A percentile compares a stretch with the other conserved stretches of the same genome.
Conservation (phyloP, 2,888 invertebrate species). For the Anagyrus pseudococci region DNA sequence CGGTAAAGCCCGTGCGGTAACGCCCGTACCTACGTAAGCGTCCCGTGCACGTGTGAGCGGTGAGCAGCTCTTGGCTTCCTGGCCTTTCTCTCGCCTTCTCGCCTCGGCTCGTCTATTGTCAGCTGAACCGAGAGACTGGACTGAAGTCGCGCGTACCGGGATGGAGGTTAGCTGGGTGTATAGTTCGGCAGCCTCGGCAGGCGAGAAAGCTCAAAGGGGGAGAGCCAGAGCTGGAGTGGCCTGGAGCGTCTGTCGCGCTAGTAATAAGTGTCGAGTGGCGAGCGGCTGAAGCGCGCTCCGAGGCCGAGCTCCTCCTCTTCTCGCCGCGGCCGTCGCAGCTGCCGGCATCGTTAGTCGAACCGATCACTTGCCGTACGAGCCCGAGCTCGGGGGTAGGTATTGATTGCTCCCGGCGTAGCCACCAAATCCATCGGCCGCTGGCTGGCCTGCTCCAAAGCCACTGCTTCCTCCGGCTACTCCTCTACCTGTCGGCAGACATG, state of each 20-base stretch:
- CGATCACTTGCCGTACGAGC: constrained; percentile 54
- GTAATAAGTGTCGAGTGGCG: constrained; percentile 31
- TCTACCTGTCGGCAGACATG: constrained; percentile 43
- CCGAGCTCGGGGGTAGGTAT: constrained; percentile 54
- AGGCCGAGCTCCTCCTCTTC: background rate
- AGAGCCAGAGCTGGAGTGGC: background rate
- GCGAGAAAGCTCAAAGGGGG: background rate
- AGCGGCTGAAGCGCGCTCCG: background rate
- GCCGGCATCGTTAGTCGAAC: background rate
- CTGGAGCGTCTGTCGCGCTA: constrained; percentile 18
- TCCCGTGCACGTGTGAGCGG: no score
- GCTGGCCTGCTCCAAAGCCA: constrained; percentile 34
- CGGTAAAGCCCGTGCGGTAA: no score
- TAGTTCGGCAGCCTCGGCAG: background rate
- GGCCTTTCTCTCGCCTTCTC: no score
- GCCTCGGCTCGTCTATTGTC: no score
- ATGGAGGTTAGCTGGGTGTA: no score
- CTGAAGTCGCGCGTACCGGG: no score
- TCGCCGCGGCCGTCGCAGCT: background rate
- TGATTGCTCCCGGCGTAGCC: constrained; percentile 49
- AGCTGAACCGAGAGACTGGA: no score
- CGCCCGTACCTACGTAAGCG: no score
- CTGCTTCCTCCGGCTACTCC: constrained; percentile 42
- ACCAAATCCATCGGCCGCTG: constrained; percentile 42
- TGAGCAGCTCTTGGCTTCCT: no score